Evolutionary conservation across 2,888 invertebrate genomes (phyloP), one percentile per base, ranked within the genome.

Genomic region (Rhingia campestris): DNA sequence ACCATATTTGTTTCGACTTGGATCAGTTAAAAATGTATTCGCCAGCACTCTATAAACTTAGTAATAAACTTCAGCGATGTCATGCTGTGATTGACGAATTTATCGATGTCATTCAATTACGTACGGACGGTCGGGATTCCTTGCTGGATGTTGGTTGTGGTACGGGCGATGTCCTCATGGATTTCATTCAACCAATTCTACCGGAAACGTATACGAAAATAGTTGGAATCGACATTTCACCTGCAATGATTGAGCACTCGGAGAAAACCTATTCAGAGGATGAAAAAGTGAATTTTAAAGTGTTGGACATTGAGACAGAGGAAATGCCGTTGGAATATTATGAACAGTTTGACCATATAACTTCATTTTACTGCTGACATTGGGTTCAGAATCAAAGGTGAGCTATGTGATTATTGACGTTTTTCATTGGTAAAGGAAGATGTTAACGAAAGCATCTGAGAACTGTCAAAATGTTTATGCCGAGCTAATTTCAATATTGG

Each of bases 301-400:
- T 88, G 4, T 80, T 90, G 70, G 94, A 96, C 87, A 94, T 96
- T 58, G 88, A 87, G 0, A 90, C 93, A 0, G 90, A 92, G 0
- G 89, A 92, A 35, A 84, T 94, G 51, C 93, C 93, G 0, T 89
- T 90, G 0, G 90, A 93, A 22, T 87, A 93, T 53, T 88, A 90
- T n/a, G 92, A 91, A 70, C 88, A 91, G 33, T 96, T 95, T 88
- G 93, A 95, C 88, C 95, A 95, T 88, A 93, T 94, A 0, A 94
- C 95, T 69, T 96, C 96, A 0, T 96, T 96, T 89, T 96, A 96
- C 89, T 94, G 96, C 81, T 91, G 96, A 4, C 96, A 97, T 88
- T 96, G 96, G 96, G 94, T 96, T 41, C 93, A 93, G 87, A 93
- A 96, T 88, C 94, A 95, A 89, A 93, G 93, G 95, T 95, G 92